These are phyloP conservation scores for Sciurus niger DNA, from an alignment of 2,113 vertebrate genomes.

Conservation along the genomic window DNA sequence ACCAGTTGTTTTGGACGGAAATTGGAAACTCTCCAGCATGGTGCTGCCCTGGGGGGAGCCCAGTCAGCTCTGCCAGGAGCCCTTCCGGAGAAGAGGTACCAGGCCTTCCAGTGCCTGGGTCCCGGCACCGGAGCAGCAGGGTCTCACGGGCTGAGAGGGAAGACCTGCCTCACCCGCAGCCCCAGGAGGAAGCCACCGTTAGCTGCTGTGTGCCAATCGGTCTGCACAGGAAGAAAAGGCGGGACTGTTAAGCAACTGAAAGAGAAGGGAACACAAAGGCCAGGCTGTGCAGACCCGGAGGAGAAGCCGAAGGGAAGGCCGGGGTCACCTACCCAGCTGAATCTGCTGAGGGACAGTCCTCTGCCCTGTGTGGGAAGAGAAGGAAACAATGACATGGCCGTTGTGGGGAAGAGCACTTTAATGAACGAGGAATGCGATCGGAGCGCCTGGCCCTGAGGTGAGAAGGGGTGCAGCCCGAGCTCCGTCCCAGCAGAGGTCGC, in stretches of 20 bases:
- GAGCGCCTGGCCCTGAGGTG: not conserved
- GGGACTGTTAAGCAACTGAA: slow-evolving; percentile 48
- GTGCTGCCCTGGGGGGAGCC: not conserved
- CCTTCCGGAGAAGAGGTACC: slow-evolving; percentile 60
- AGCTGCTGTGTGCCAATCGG: slow-evolving; percentile 34
- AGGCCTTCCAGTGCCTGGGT: slow-evolving; percentile 66
- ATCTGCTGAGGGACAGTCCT: slow-evolving; percentile 95
- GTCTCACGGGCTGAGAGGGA: slow-evolving; percentile 43
- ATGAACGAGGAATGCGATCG: not conserved
- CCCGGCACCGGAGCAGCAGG: slow-evolving; percentile 76
- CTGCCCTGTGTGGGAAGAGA: slow-evolving; percentile 95
- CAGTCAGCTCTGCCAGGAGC: slow-evolving; percentile 60
- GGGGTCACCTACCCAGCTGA: slow-evolving; percentile 97
- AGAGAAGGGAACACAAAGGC: slow-evolving; percentile 63
- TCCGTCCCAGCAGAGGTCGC: too few species aligned
- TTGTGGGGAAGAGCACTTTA: slow-evolving; percentile 46
- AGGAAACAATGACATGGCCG: slow-evolving; percentile 87
- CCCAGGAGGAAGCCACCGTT: slow-evolving; percentile 64
- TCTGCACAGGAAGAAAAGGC: slow-evolving; percentile 58
- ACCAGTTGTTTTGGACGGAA: not conserved
- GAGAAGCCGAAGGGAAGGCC: slow-evolving; percentile 52
- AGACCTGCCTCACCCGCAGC: not conserved
- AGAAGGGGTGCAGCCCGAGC: too few species aligned
- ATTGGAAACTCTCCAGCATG: not conserved
- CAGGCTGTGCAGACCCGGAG: slow-evolving; percentile 58